Percentiles rank a stretch among this genome's conserved stretches.
Evolutionary conservation across 2,888 invertebrate species (phyloP).

Genomic region (Escarpia spicata): DNA sequence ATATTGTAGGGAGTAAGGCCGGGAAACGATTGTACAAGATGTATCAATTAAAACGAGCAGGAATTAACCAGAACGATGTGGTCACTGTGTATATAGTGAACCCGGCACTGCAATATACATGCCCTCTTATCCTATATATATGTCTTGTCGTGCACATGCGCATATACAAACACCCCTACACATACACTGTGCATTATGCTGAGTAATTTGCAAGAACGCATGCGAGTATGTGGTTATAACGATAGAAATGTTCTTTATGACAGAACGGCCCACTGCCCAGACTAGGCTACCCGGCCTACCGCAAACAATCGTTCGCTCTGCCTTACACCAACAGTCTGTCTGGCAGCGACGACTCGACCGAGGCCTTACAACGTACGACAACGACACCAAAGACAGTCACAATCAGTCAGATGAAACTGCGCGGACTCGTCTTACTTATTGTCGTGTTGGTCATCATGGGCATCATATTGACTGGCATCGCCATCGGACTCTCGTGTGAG

Average conservation of each 20-base stretch:
- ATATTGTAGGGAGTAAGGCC: no score
- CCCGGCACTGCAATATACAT: no score
- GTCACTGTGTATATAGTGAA: no score
- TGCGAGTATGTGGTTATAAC: no score
- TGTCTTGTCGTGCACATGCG: no score
- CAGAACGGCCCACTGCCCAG: not conserved
- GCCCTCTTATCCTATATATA: no score
- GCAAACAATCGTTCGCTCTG: not conserved
- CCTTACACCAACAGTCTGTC: not conserved
- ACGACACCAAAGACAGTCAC: not conserved
- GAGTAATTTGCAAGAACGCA: no score
- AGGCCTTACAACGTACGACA: not conserved
- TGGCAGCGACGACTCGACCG: not conserved
- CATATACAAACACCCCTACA: no score
- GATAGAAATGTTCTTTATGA: not conserved
- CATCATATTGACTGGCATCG: conserved; percentile 13
- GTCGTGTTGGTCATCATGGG: conserved; percentile 6
- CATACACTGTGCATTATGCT: no score
- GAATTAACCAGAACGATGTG: no score
- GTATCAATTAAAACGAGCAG: no score
- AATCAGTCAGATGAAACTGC: not conserved
- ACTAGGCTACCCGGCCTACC: not conserved
- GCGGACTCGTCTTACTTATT: not conserved
- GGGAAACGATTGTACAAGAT: no score
- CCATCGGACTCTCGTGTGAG: not conserved